phyloP scores from a whole-genome alignment of 2,113 vertebrate species.

The Platichthys stellatus region DNA sequence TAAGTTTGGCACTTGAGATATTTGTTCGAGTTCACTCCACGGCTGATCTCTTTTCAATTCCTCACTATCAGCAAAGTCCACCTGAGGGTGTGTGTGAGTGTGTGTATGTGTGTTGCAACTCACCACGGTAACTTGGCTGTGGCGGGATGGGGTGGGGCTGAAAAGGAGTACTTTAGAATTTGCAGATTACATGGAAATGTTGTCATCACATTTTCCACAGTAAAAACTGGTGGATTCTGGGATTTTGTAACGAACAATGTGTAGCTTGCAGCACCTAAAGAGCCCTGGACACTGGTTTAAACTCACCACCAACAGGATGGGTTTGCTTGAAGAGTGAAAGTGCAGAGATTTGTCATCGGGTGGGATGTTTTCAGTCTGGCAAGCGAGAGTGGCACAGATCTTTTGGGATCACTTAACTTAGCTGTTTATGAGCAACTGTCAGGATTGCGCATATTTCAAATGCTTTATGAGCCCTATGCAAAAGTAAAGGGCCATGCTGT shows the following conservation, averaged over 20 bases:
- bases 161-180: conserved; percentile 46
- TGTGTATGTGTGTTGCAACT: conserved; percentile 33
- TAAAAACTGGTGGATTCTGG: conserved; percentile 7
- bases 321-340: conserved; percentile 55
- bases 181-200: conserved; percentile 61
- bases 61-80: conserved; percentile 20
- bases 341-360: conserved; percentile 58
- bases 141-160: conserved; percentile 49
- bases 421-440: conserved; percentile 41
- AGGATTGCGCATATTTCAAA: conserved; percentile 42
- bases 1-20: conserved; percentile 50
- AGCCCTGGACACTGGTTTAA: conserved; percentile 15
- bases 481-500: neutral
- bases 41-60: conserved; percentile 45
- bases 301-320: neutral
- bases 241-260: conserved; percentile 29
- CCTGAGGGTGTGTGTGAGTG: conserved; percentile 42
- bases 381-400: conserved; percentile 13
- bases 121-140: conserved; percentile 36
- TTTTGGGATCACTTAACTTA: conserved; percentile 38
- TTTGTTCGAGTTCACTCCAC: conserved; percentile 33
- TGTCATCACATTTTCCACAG: conserved; percentile 65
- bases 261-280: conserved; percentile 6
- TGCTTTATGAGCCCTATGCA: conserved; percentile 35
- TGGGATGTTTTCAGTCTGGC: conserved; percentile 14